Conservation (phyloP, 2,888 invertebrate species). For the Metallyticus violacea region DNA sequence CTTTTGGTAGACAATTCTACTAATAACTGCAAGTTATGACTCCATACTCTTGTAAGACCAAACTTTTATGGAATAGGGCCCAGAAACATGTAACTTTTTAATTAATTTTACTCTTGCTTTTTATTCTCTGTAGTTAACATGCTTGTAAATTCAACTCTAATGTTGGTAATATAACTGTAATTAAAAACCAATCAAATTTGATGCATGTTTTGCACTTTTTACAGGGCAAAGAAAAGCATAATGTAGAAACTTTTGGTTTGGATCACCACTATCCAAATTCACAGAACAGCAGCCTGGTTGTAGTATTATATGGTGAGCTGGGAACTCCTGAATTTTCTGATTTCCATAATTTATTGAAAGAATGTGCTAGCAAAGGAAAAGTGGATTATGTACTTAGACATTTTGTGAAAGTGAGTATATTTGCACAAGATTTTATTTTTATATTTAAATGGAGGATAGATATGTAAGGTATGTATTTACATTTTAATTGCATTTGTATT, state of each 20-base stretch:
- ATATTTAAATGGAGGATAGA: not conserved
- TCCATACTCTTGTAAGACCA: no score
- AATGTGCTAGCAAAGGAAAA: slow-evolving; percentile 63
- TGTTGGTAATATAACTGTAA: no score
- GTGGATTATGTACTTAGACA: slow-evolving; percentile 88
- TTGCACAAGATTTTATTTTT: not conserved
- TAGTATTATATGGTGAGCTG: slow-evolving; percentile 84
- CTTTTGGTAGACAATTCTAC: no score
- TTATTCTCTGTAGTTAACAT: no score
- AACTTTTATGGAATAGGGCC: no score
- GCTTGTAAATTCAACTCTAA: no score
- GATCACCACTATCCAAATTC: slow-evolving; percentile 84
- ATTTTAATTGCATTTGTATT: no score
- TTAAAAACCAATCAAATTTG: no score
- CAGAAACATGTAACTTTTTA: no score
- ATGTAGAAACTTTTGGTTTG: slow-evolving; percentile 65
- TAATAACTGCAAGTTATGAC: no score
- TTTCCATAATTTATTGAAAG: slow-evolving; percentile 71
- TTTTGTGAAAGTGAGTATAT: slow-evolving; percentile 65
- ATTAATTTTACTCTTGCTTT: no score
- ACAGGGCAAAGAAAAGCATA: slow-evolving; percentile 6
- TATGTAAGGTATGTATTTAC: no score
- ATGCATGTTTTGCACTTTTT: not conserved
- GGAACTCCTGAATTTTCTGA: slow-evolving; percentile 70
- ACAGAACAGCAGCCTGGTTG: slow-evolving; percentile 60